Conservation (phyloP, 1,140 invertebrate genomes). For the Telenomus remus region DNA sequence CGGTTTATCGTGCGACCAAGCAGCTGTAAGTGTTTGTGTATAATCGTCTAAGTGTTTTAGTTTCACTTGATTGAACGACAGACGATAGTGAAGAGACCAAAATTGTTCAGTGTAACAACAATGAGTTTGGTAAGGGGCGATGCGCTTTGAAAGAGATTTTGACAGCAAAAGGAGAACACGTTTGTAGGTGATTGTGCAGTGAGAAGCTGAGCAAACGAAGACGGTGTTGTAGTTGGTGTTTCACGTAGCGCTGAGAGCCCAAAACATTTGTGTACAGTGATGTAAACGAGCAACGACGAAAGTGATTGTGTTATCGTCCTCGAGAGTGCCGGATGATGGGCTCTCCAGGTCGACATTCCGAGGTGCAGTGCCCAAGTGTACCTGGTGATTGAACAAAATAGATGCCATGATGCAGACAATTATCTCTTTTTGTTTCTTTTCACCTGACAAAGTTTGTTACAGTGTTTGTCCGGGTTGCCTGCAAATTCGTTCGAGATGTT, state of each 20-base stretch:
- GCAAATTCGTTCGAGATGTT: not conserved
- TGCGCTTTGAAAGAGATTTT: conserved; percentile 13
- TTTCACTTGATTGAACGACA: not conserved
- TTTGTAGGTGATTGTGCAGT: not conserved
- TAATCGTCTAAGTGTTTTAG: conserved; percentile 59
- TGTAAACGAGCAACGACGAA: conserved; percentile 62
- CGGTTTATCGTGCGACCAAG: conserved; percentile 26
- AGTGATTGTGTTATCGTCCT: conserved; percentile 72
- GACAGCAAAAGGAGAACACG: conserved; percentile 7
- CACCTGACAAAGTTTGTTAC: too few relatives aligned
- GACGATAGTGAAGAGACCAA: too few relatives aligned
- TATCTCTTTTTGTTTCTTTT: conserved; percentile 65
- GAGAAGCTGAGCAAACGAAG: conserved; percentile 15
- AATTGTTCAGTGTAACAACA: not conserved
- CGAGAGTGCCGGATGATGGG: conserved; percentile 61
- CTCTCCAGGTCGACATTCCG: conserved; percentile 62
- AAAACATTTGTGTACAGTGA: conserved; percentile 71
- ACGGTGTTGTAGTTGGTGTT: conserved; percentile 67
- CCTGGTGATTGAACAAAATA: conserved; percentile 72
- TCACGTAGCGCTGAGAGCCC: conserved; percentile 51
- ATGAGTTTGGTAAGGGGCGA: not conserved
- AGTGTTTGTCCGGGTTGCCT: not conserved
- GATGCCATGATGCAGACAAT: conserved; percentile 71
- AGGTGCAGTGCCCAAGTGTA: conserved; percentile 72
- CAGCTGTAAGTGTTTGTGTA: conserved; percentile 63